Base-by-base conservation (phyloP, 2,797 vertebrate species). In the Fundulus diaphanus region DNA sequence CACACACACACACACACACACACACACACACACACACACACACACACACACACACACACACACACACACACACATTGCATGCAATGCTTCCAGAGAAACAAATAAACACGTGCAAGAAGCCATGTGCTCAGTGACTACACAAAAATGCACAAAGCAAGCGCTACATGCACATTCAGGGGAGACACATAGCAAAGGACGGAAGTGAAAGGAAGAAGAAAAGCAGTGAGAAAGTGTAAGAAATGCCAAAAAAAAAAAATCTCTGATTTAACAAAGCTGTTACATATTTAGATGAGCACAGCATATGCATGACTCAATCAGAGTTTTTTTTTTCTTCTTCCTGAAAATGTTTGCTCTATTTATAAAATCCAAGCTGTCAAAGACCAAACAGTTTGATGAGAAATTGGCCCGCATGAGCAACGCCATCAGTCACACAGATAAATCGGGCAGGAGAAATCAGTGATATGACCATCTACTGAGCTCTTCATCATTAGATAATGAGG, bases 401-500 rank as follows among this genome's bases (percentile, higher is more conserved):
- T 91, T 83, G 89, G 82, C 88, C 77, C 18, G 80, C 40, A 72
- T 78, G 82, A 80, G 46, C 87, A 85, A 84, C 42, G 5, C 83
- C 87, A 93, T 92, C 88, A 87, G 84, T 92, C 90, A 90, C 86
- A 86, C 70, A 86, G 86, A 87, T 84, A 85, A 87, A 86, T 78
- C 81, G 20, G 78, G 89, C 87, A 89, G 86, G 82, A 88, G 90
- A 88, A 92, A 92, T 92, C 90, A 92, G 89, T 78, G 83, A 89
- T 92, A 91, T 84, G 88, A 90, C 88, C 88, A 85, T 92, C 83
- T 70, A 84, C 87, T 91, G 92, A 93, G 90, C 90, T 91, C 91
- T 93, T 92, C 84, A 92, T 94, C 88, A 90, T 3, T 31, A 81
- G 76, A 73, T 92, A 93, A 92, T 92, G 89, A 92, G 89, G 82